Base-by-base conservation (phyloP, 2,888 invertebrate genomes). In the Ametastegia equiseti region DNA sequence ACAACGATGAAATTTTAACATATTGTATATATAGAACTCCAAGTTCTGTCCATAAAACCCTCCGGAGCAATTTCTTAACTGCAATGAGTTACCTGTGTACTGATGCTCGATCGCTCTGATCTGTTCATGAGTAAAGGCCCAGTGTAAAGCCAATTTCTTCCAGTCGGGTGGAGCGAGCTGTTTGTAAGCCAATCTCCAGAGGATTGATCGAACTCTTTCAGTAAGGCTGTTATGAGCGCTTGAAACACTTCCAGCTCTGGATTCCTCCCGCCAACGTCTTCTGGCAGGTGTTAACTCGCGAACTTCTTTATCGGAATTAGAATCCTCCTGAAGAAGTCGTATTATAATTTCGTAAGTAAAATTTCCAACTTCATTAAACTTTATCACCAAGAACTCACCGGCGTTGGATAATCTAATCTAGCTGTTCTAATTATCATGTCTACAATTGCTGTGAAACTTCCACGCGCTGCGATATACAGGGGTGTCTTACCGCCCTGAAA, bases 361-460 rank as follows among this genome's bases (percentile, higher is more conserved):
- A 45, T 75, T 27, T n/a, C 23, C 23, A 50, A 54, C 54, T 75
- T n/a, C 11, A 36, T 75, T 39, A 36, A 54, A 54, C 23, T 54
- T 54, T 5, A 54, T 50, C 11, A 15, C 7, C 9, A 9, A 39
- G 9, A n/a, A 80, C 92, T 91, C 90, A 95, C 95, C 90, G 94
- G 92, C 63, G 92, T 93, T 2, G 94, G 94, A 85, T 94, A 94
- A 86, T 95, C 95, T 84, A 96, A 90, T 86, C 95, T 93, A 5
- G 95, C 94, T 23, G 95, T 96, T 87, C 95, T 96, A 84, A 97
- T 96, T 81, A 97, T 95, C 93, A 97, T 95, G 88, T 96, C 97
- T 82, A 97, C 94, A 83, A 97, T 96, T 42, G 96, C 96, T 1
- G 96, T 96, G 92, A 96, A 96, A 88, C 96, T 96, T 15, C 97